phyloP scores from a whole-genome alignment of 2,888 invertebrate genomes.

The Pristionchus arcanus region DNA sequence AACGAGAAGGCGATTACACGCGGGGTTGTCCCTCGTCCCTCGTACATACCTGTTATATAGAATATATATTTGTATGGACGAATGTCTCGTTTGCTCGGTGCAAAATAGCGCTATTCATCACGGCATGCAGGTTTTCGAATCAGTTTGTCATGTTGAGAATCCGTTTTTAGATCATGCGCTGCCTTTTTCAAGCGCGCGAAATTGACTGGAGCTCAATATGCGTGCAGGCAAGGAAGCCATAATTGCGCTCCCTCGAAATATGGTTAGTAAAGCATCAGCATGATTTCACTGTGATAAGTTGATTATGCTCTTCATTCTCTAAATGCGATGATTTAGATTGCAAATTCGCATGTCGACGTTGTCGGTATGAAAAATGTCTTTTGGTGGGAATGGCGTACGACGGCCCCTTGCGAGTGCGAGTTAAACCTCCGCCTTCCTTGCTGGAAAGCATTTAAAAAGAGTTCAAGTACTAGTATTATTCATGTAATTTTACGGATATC shows the following conservation, averaged over 20 bases:
- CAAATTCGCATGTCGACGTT: neutral
- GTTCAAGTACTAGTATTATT: neutral
- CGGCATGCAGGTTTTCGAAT: constrained; percentile 34
- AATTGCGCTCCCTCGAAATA: neutral
- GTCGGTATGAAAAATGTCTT: neutral
- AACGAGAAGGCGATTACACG: neutral
- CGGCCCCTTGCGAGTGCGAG: neutral
- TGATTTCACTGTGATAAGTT: no score
- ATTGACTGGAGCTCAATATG: neutral
- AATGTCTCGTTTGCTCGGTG: neutral
- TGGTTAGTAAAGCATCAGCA: neutral
- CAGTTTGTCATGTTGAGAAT: no score
- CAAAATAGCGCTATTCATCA: neutral
- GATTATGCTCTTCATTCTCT: neutral
- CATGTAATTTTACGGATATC: no score
- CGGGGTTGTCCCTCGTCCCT: neutral
- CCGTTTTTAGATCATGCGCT: neutral
- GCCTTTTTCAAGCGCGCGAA: constrained; percentile 7
- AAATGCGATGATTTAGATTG: neutral
- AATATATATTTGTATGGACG: no score
- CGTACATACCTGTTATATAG: neutral
- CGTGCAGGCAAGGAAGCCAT: neutral
- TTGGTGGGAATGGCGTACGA: neutral
- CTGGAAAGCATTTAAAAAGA: neutral
- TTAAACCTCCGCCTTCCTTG: neutral